Evolutionary conservation across 2,113 vertebrate species (phyloP).

Genomic region (Cisticola juncidis): DNA sequence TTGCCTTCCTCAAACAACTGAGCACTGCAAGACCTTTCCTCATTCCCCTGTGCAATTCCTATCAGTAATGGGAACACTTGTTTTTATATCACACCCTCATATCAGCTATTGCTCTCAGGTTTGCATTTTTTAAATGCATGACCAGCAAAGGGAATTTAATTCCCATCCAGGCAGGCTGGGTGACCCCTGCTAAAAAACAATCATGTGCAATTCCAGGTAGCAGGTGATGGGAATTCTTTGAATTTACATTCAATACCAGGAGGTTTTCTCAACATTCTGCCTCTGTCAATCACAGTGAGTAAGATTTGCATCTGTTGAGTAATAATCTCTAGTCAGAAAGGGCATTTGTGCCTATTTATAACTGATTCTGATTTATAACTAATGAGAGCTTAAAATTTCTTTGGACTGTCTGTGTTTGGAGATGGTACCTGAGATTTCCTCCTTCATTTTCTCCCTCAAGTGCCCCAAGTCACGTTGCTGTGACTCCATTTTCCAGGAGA

Average conservation of each 20-base stretch:
- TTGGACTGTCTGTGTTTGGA: not conserved
- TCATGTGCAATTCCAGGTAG: not conserved
- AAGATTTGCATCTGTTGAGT: not conserved
- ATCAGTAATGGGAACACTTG: not conserved
- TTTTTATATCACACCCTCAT: not conserved
- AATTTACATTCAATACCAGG: not conserved
- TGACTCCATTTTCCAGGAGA: not conserved
- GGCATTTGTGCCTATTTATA: conserved; percentile 32
- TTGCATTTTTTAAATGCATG: not conserved
- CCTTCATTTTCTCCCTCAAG: not conserved
- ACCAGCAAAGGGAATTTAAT: not conserved
- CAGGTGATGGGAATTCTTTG: not conserved
- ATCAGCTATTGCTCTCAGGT: not conserved
- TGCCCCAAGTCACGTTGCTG: not conserved
- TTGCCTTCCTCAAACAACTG: not conserved
- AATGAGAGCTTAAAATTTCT: conserved; percentile 18
- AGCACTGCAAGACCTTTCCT: not conserved
- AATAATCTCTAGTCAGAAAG: conserved; percentile 18
- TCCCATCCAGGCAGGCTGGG: not conserved
- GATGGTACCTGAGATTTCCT: not conserved
- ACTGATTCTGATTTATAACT: not conserved
- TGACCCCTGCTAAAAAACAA: not conserved
- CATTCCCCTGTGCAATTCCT: not conserved
- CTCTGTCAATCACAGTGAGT: not conserved
- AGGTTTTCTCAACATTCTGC: not conserved